phyloP scores from a whole-genome alignment of 2,888 invertebrate species.

The Megaustenia siamemsis region DNA sequence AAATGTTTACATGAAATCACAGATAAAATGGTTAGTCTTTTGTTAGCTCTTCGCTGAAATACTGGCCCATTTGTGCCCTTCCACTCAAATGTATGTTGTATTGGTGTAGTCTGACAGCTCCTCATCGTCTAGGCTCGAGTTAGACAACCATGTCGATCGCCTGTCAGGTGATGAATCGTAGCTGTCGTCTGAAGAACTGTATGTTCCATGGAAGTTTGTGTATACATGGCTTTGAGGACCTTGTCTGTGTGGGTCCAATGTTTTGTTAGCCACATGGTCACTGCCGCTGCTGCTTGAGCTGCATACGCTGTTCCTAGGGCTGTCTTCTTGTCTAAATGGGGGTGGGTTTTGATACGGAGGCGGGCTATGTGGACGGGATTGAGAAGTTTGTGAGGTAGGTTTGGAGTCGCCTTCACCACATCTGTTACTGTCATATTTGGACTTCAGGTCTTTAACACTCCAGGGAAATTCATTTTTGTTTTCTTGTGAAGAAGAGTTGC shows the following conservation, averaged over 20 bases:
- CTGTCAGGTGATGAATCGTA: slow-evolving; percentile 67
- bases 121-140: slow-evolving; percentile 61
- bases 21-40: no score
- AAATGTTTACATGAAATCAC: no score
- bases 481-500: not conserved
- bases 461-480: slow-evolving; percentile 65
- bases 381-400: slow-evolving; percentile 9
- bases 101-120: slow-evolving; percentile 62
- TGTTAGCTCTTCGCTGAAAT: no score
- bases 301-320: slow-evolving; percentile 64
- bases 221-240: slow-evolving; percentile 43
- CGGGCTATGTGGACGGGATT: slow-evolving; percentile 26
- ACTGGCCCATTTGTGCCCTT: no score
- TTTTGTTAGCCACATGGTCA: no score
- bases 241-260: slow-evolving; percentile 2
- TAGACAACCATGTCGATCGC: slow-evolving; percentile 60
- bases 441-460: slow-evolving; percentile 71
- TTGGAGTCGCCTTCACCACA: slow-evolving; percentile 7
- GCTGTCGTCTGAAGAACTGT: slow-evolving; percentile 59
- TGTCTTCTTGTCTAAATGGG: slow-evolving; percentile 64
- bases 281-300: slow-evolving; percentile 68
- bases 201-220: slow-evolving; percentile 62
- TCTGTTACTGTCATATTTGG: slow-evolving; percentile 61
- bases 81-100: slow-evolving; percentile 65
- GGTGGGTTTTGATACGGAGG: slow-evolving; percentile 67